These are phyloP conservation scores for Drosophila testacea DNA, from an alignment of 2,888 invertebrate species.

Conservation along the genomic window DNA sequence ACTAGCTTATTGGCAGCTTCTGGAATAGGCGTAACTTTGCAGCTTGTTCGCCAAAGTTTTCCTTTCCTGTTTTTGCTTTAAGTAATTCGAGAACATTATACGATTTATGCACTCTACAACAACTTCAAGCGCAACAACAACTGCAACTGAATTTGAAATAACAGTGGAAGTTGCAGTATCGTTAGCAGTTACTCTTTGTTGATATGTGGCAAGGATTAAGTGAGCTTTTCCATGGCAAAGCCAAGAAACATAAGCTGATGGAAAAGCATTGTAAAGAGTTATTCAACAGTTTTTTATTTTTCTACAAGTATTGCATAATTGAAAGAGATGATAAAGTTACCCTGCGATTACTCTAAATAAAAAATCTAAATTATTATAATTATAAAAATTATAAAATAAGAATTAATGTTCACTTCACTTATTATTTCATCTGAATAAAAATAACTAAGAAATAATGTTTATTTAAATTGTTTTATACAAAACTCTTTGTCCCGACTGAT, in stretches of 20 bases:
- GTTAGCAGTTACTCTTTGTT: constrained; percentile 35
- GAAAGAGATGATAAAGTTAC: too few species aligned
- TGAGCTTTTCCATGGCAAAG: constrained; percentile 29
- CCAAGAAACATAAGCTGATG: neutral
- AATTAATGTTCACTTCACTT: too few species aligned
- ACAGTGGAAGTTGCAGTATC: constrained; percentile 12
- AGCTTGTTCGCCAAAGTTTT: constrained; percentile 58
- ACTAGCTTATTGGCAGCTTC: constrained; percentile 66
- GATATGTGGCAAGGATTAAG: constrained; percentile 67
- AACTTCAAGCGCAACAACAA: constrained; percentile 47
- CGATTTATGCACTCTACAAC: constrained; percentile 67
- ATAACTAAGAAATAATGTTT: too few species aligned
- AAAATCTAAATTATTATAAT: neutral
- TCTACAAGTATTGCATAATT: neutral
- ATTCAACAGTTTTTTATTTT: neutral
- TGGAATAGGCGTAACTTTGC: constrained; percentile 69
- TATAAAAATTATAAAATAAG: too few species aligned
- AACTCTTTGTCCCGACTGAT: too few species aligned
- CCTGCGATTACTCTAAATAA: too few species aligned
- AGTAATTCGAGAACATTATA: constrained; percentile 71
- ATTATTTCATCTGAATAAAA: too few species aligned
- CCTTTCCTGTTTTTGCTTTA: constrained; percentile 52
- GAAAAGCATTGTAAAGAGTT: constrained; percentile 8
- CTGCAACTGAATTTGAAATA: constrained; percentile 14
- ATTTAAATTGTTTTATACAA: too few species aligned